Evolutionary conservation across 2,113 vertebrate genomes (phyloP), one percentile per base, ranked within the genome.

Genomic region (Poeciliopsis prolifica): DNA sequence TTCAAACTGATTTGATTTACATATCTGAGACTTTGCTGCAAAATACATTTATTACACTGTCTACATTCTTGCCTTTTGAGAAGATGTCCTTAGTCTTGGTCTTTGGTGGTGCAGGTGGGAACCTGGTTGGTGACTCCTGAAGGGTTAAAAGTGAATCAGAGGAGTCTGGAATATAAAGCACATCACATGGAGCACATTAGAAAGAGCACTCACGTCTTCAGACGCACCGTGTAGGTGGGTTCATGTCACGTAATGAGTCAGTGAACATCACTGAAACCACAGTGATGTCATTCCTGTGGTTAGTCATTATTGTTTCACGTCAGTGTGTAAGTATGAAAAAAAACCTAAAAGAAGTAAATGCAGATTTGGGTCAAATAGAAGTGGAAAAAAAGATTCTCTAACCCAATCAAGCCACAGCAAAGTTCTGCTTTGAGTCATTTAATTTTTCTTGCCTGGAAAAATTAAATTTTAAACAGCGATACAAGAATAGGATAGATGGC

Each of bases 41-140:
- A 48, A 48, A 48, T 17, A 48, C 3, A 11, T 58, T 58, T 58
- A 58, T 19, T 82, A 83, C 81, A 68, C 42, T 82, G 74, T 84
- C 79, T 51, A 9, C 37, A 60, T 84, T 78, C 6, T 78, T 72
- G 67, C 74, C 84, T 73, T 78, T 75, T 1, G 82, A 93, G 40
- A 94, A 93, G 44, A 94, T 92, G 75, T 95, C 96, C 89, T 96
- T 96, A 81, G 93, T 92, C 0, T 95, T 96, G 75, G 94, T 93
- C 68, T 96, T 96, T 67, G 95, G 91, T 87, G 95, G 93, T 74
- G 94, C 94, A 26, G 96, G 96, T 0, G 96, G 95, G 65, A 93
- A 96, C 92, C 90, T 95, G 61, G 96, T 98, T 71, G 97, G 95
- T 0, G 94, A 94, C 88, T 95, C 94, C 93, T 95, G 94, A 51